Conservation (phyloP, 1,140 invertebrate species). For the Helicoverpa zea region DNA sequence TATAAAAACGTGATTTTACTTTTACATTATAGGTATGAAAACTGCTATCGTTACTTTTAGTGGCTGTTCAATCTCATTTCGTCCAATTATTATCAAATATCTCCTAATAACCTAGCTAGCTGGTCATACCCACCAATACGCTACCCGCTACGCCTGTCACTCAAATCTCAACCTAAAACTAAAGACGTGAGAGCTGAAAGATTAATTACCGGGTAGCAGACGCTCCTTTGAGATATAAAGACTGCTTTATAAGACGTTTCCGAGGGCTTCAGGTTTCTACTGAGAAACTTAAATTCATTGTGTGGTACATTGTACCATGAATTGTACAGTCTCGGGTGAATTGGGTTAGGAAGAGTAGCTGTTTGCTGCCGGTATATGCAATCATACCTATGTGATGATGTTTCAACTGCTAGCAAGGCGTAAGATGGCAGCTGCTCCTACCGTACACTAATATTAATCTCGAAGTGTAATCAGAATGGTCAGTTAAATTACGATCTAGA, state of each 20-base stretch:
- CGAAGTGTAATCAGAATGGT: too few species aligned
- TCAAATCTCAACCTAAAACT: not conserved
- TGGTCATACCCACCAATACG: too few species aligned
- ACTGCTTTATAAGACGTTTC: conserved; percentile 46
- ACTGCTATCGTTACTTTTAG: too few species aligned
- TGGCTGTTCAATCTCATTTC: too few species aligned
- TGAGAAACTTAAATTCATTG: conserved; percentile 28
- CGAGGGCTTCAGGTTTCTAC: conserved; percentile 33
- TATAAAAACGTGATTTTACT: too few species aligned
- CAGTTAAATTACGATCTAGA: too few species aligned
- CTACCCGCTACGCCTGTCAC: not conserved
- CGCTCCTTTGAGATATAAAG: conserved; percentile 51
- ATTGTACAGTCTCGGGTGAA: not conserved
- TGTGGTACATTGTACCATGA: not conserved
- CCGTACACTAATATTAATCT: too few species aligned
- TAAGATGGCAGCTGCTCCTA: too few species aligned
- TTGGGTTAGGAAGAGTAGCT: not conserved
- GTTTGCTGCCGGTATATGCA: not conserved
- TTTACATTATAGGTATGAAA: too few species aligned
- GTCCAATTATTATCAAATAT: too few species aligned
- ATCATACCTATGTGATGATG: not conserved
- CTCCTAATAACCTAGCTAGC: too few species aligned
- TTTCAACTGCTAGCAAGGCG: not conserved
- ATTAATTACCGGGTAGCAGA: conserved; percentile 53
- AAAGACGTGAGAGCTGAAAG: conserved; percentile 52